phyloP scores from a whole-genome alignment of 2,113 vertebrate species.

The Psilopsiagon aurifrons region DNA sequence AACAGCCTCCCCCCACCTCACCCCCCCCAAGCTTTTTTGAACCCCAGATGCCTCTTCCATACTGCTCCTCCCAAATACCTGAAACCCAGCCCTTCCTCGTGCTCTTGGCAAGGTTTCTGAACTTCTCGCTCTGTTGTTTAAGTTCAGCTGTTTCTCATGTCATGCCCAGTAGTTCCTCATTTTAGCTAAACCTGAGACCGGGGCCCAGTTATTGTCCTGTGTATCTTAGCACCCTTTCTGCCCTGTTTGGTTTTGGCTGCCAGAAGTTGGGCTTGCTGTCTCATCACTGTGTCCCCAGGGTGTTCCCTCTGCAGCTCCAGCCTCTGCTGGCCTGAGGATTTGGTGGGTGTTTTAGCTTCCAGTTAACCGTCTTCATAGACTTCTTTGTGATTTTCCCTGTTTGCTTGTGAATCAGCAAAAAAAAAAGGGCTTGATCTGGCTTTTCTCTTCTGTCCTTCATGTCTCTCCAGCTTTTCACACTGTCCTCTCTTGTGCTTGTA shows the following conservation, averaged over 20 bases:
- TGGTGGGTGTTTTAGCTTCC: neutral
- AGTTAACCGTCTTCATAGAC: neutral
- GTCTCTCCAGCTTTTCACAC: neutral
- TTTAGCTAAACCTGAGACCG: neutral
- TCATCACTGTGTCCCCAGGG: fast-evolving
- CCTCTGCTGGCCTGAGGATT: neutral
- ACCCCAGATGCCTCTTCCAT: neutral
- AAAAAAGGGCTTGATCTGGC: neutral
- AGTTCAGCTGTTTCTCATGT: neutral
- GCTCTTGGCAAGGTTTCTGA: neutral
- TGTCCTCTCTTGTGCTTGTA: neutral
- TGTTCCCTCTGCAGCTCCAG: neutral
- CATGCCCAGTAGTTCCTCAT: neutral
- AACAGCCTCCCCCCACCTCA: no score
- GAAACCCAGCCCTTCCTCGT: neutral
- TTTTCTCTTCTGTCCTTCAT: neutral
- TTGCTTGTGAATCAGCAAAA: neutral
- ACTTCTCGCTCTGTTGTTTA: neutral
- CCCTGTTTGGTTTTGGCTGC: neutral
- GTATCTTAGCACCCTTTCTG: neutral
- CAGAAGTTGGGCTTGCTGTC: neutral
- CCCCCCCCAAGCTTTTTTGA: neutral
- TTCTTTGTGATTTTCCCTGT: neutral
- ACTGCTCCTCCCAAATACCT: neutral
- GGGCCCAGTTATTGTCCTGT: neutral